A percentile compares a stretch with the other conserved stretches of the same genome.
Evolutionary conservation across 1,140 invertebrate genomes (phyloP).

Genomic region (Apis mellifera): Amel_HAv3.1 CM009938.2:5590501-5591000

Average conservation of each 20-base stretch:
- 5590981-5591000: too few relatives aligned
- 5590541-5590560: constrained; percentile 10
- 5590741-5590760: not conserved
- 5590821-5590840: not conserved
- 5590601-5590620: constrained; percentile 42
- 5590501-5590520: not conserved
- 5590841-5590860: too few relatives aligned
- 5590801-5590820: constrained; percentile 4
- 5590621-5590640: constrained; percentile 29
- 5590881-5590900: not conserved
- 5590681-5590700: constrained; percentile 42
- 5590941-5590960: not conserved
- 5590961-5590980: too few relatives aligned
- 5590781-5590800: constrained; percentile 1
- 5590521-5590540: not conserved
- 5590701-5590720: constrained; percentile 38
- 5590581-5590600: constrained; percentile 28
- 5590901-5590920: not conserved
- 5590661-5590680: constrained; percentile 21
- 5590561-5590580: not conserved
- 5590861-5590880: not conserved
- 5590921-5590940: not conserved
- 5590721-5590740: constrained; percentile 4
- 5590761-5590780: not conserved
- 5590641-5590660: constrained; percentile 37